Base-by-base conservation (phyloP, 1,140 invertebrate species). In the Bombus waltoni region DNA sequence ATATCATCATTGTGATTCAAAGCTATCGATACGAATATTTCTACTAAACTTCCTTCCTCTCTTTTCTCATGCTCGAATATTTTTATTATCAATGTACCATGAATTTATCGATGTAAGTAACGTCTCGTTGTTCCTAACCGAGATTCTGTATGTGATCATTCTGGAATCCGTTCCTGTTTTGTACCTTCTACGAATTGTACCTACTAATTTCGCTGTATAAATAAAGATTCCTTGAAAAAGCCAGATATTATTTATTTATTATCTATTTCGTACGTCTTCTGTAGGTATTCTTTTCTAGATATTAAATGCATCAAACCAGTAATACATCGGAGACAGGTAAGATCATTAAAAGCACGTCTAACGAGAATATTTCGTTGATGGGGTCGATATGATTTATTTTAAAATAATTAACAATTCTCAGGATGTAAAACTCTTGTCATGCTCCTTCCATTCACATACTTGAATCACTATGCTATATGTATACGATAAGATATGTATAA, bases 381-480 rank as follows among this genome's bases (percentile, higher is more conserved):
- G 85, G 81, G 87, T 89, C 82, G 85, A 91, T 91, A 92, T 92
- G 87, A 93, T 94, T 94, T 93, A 91, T 93, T 93, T 91, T 94
- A 87, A 94, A 94, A 94, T 94, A 94, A 90, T 94, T 91, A 94
- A 95, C 93, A 94, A 93, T 94, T 92, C 73, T 92, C 89, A 90
- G 84, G 44, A 32, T 84, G 35, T 83, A 90, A 83, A 88, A 75
- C 8, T 68, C 32, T 81, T 42, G n/a, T 75, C 53, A 78, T 71
- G 15, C 28, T 72, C 44, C 78, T 35, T 57, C 57, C 77, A 53
- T 76, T 32, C 72, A 57, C 28, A 53, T 59, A 75, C 6, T 62
- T 40, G 74, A 76, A 68, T 90, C 62, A 35, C 91, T 92, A 92
- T 44, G 83, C 89, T 92, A 92, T 80, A 90, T 84, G 87, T 93